These are phyloP conservation scores for Nephila pilipes DNA, from an alignment of 1,140 invertebrate species.

Conservation along the genomic window DNA sequence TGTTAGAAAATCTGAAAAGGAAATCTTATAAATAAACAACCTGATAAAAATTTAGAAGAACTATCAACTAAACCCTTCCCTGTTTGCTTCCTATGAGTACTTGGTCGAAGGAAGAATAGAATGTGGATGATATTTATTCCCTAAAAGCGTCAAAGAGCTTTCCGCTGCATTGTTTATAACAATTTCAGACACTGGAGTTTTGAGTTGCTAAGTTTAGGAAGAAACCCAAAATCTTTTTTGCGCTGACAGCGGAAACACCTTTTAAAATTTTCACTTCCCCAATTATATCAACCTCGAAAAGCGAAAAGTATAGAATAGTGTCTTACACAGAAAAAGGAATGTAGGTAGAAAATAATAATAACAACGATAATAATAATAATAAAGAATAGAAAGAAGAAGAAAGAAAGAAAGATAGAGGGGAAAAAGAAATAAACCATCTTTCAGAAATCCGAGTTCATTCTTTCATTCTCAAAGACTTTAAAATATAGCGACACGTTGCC, in stretches of 20 bases:
- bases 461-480: slow-evolving; percentile 70
- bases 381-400: neutral
- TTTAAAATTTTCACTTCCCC: slow-evolving; percentile 34
- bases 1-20: no score
- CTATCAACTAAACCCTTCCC: no score
- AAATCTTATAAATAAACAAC: no score
- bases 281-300: neutral
- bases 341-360: neutral
- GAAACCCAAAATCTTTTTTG: neutral
- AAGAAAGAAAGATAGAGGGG: neutral
- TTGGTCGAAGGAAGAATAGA: no score
- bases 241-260: slow-evolving; percentile 19
- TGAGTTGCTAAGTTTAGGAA: neutral
- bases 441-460: slow-evolving; percentile 65
- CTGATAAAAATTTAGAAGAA: no score
- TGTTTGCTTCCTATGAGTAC: no score
- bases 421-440: slow-evolving; percentile 39
- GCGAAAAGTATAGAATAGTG: neutral
- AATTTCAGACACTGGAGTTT: neutral
- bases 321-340: neutral
- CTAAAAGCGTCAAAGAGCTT: neutral
- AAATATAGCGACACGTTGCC: slow-evolving; percentile 72
- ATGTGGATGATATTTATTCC: neutral
- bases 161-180: neutral
- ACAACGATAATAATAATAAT: neutral